Conservation (phyloP, 2,888 invertebrate species). For the Andrena minutula region DNA sequence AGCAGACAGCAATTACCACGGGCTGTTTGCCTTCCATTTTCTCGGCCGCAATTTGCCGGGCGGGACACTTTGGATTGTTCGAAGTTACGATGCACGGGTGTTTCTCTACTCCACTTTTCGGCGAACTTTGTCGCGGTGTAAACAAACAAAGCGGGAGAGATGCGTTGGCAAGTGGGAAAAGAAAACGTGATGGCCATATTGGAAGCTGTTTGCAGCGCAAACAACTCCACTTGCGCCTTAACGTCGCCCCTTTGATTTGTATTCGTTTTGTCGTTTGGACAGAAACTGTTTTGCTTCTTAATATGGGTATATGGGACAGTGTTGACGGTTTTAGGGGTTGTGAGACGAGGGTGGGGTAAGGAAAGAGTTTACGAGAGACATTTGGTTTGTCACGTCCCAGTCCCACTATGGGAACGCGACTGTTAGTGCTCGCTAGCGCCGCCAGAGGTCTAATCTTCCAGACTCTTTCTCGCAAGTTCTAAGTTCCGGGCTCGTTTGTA, state of each 20-base stretch:
- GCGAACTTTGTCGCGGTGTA: background rate
- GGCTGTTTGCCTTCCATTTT: slow-evolving; percentile 25
- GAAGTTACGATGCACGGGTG: background rate
- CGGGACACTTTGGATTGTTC: background rate
- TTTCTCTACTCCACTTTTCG: background rate
- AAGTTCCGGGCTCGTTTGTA: no score
- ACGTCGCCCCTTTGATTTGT: background rate
- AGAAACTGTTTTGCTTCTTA: background rate
- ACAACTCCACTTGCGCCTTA: slow-evolving; percentile 16
- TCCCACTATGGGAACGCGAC: no score
- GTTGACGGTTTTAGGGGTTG: no score
- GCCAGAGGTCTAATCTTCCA: no score
- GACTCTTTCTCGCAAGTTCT: no score
- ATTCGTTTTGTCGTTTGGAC: background rate
- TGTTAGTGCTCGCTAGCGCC: no score
- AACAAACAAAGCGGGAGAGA: background rate
- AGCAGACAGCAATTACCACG: slow-evolving; percentile 10
- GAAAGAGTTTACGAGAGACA: no score
- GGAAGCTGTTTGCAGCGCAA: slow-evolving; percentile 22
- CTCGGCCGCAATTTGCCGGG: background rate
- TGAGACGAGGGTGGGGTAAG: no score
- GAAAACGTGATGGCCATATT: slow-evolving; percentile 7
- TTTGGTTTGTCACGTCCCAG: no score
- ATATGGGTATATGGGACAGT: background rate
- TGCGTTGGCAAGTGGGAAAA: background rate